phyloP scores from a whole-genome alignment of 2,797 vertebrate genomes.

The Tokudaia muenninki region DNA sequence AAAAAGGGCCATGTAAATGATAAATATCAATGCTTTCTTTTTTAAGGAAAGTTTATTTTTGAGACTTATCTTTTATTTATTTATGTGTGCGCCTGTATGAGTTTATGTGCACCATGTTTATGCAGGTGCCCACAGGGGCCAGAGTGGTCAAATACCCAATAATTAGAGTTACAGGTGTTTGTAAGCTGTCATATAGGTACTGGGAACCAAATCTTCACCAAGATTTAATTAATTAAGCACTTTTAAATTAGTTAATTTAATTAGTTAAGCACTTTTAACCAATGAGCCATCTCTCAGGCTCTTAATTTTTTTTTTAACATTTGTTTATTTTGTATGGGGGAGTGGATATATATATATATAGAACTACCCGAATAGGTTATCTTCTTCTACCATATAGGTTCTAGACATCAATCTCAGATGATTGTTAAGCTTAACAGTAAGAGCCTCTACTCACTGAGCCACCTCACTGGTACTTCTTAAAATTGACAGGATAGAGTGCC shows the following conservation, averaged over 20 bases:
- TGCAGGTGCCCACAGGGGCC: not conserved
- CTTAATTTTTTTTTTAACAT: not conserved
- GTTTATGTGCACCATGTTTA: not conserved
- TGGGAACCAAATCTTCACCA: not conserved
- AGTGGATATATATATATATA: too few species aligned
- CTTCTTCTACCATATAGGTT: too few species aligned
- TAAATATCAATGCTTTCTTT: not conserved
- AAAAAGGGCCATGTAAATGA: conserved; percentile 57
- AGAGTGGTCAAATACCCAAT: not conserved
- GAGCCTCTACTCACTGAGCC: not conserved
- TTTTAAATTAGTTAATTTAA: too few species aligned
- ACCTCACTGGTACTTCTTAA: not conserved
- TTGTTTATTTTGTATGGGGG: not conserved
- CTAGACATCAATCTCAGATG: not conserved
- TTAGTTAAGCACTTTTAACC: not conserved
- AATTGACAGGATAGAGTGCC: not conserved
- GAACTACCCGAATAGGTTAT: not conserved
- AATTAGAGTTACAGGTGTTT: not conserved
- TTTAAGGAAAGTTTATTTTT: not conserved
- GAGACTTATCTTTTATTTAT: not conserved
- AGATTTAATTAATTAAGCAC: too few species aligned
- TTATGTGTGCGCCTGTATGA: not conserved
- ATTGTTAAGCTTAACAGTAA: not conserved
- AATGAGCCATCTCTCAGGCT: not conserved
- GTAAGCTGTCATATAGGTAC: not conserved